phyloP scores from a whole-genome alignment of 92 coral and sea anemone genomes.

The Epizoanthus fatuus region DNA sequence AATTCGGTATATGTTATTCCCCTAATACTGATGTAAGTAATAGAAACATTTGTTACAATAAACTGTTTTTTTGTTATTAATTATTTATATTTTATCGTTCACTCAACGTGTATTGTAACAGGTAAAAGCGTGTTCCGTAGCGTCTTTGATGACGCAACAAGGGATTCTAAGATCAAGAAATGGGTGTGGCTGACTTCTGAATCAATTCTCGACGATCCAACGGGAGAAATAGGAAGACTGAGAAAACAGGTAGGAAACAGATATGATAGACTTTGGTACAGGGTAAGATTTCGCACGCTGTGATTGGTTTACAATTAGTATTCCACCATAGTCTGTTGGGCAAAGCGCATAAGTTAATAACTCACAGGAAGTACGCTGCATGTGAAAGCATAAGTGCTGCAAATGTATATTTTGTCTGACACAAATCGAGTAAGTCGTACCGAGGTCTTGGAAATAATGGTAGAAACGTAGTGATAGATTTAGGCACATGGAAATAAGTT shows the following conservation, averaged over 20 bases:
- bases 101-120: not conserved
- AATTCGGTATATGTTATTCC: too few relatives aligned
- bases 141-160: constrained; percentile 77
- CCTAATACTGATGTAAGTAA: too few relatives aligned
- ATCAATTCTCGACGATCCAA: constrained; percentile 91
- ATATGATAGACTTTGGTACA: not conserved
- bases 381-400: too few relatives aligned
- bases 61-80: too few relatives aligned
- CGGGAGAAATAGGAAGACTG: constrained; percentile 91
- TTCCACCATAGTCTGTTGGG: not conserved
- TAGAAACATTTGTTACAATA: too few relatives aligned
- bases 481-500: too few relatives aligned
- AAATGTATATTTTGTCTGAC: too few relatives aligned
- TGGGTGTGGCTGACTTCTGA: constrained; percentile 90
- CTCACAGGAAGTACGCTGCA: too few relatives aligned
- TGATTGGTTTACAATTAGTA: not conserved
- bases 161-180: constrained; percentile 67
- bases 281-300: not conserved
- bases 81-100: too few relatives aligned
- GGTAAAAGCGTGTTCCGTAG: constrained; percentile 80
- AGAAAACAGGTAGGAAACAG: constrained; percentile 73
- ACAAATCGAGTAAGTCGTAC: too few relatives aligned
- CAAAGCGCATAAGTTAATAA: not conserved
- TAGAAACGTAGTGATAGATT: too few relatives aligned
- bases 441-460: too few relatives aligned